These are phyloP conservation scores for Scaptomyza tumidula DNA, from an alignment of 2,888 invertebrate genomes.

Conservation along the genomic window DNA sequence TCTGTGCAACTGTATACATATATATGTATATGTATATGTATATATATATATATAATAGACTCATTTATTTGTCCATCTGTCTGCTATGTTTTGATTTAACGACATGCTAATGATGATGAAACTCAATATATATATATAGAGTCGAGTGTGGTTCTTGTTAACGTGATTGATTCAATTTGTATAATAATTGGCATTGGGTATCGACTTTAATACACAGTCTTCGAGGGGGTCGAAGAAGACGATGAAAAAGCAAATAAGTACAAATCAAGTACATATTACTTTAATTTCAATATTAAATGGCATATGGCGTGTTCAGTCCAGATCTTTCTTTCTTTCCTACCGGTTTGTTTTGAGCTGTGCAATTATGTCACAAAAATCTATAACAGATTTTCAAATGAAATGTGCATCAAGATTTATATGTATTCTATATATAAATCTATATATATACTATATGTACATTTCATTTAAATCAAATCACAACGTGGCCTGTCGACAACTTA, in stretches of 20 bases:
- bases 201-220: conserved; percentile 5
- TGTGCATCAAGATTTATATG: conserved; percentile 1
- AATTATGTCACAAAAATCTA: conserved; percentile 56
- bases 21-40: background rate
- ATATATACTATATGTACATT: too few species aligned
- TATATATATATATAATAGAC: background rate
- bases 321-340: conserved; percentile 14
- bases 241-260: background rate
- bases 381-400: conserved; percentile 39
- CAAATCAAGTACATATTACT: background rate
- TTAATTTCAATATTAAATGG: conserved; percentile 6
- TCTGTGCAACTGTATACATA: background rate
- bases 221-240: conserved; percentile 10
- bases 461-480: conserved; percentile 4
- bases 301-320: conserved; percentile 54
- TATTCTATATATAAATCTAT: conserved; percentile 13
- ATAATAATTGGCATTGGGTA: conserved; percentile 27
- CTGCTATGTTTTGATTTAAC: conserved; percentile 16
- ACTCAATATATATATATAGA: conserved; percentile 67
- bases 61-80: conserved; percentile 39
- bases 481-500: conserved; percentile 7
- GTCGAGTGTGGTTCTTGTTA: conserved; percentile 27
- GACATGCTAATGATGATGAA: conserved; percentile 56
- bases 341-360: conserved; percentile 21
- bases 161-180: conserved; percentile 53